Evolutionary conservation across 2,888 invertebrate species (phyloP), one percentile per base, ranked within the genome.

Genomic region (Ormyrus rosae): DNA sequence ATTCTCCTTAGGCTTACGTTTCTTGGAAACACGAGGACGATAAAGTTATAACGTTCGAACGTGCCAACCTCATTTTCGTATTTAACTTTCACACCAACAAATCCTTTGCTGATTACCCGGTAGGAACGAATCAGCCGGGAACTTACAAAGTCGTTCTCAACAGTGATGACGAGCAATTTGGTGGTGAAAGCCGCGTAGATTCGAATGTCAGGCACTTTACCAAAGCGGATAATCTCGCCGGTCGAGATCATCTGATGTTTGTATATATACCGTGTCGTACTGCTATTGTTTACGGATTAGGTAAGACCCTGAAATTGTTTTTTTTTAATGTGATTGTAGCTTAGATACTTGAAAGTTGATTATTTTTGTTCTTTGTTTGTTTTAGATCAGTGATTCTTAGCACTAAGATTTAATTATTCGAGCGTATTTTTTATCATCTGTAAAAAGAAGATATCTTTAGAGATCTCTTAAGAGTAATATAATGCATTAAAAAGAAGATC

Each of bases 11-110:
- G 95, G 98, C 92, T 0, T 99, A 96, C 89, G 96, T 99, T 0
- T 98, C 98, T 82, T 96, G 97, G 92, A 99, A 99, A 90, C 98
- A 99, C 89, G 95, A 99, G 86, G 96, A 94, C 63, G 99, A 99
- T 92, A 99, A 99, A 91, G 94, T 98, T 61, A 93, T 99, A 53
- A 96, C 95, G 11, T 99, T 98, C 91, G 99, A 99, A 91, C 93
- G 99, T 84, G 97, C 96, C 45, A 96, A 96, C 0, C 92, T 98
- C 13, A 92, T 98, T 51, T 99, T 99, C 91, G 95, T 97, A 50
- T 98, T 99, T 91, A 99, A 99, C 92, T 99, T 99, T 91, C 97
- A 99, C 91, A 93, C 97, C 0, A 93, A 91, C 45, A 94, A 97
- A 91, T 99, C 99, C 91, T 99, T 97, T 91, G 94, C 97, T 0